These are phyloP conservation scores for Temnothorax rugatulus DNA, from an alignment of 2,888 invertebrate species.

Conservation along the genomic window DNA sequence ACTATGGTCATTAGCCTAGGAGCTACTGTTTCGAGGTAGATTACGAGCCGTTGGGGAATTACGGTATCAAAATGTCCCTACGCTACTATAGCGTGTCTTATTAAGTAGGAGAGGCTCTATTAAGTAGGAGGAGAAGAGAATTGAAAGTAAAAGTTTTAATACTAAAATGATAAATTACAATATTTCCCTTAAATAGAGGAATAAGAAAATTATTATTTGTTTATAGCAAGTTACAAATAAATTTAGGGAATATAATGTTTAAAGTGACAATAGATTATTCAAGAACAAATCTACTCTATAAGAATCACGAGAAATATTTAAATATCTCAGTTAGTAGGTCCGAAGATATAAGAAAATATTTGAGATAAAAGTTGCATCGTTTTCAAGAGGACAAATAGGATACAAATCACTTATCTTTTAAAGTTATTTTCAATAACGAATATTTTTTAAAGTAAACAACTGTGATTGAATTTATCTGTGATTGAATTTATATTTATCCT, in stretches of 20 bases:
- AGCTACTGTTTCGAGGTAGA: slow-evolving; percentile 35
- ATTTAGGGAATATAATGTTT: background rate
- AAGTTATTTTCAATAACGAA: background rate
- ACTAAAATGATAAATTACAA: background rate
- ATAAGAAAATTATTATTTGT: background rate
- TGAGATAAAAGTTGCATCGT: background rate
- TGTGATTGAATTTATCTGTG: background rate
- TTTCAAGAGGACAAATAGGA: background rate
- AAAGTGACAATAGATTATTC: background rate
- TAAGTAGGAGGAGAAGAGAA: background rate
- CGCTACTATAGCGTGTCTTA: slow-evolving; percentile 6
- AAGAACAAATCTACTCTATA: background rate
- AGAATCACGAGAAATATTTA: background rate
- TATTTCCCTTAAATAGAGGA: background rate
- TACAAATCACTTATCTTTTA: background rate
- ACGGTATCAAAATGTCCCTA: slow-evolving; percentile 21
- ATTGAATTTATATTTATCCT: background rate
- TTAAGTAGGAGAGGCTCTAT: slow-evolving; percentile 23
- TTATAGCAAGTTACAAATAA: background rate
- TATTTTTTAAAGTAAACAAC: background rate
- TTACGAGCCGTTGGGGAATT: slow-evolving; percentile 39
- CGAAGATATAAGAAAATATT: background rate
- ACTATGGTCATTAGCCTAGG: slow-evolving; percentile 34
- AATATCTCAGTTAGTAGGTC: background rate
- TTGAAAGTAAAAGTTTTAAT: background rate